These are phyloP conservation scores for Megalonaias nervosa DNA, from an alignment of 1,140 invertebrate genomes.

Conservation along the genomic window DNA sequence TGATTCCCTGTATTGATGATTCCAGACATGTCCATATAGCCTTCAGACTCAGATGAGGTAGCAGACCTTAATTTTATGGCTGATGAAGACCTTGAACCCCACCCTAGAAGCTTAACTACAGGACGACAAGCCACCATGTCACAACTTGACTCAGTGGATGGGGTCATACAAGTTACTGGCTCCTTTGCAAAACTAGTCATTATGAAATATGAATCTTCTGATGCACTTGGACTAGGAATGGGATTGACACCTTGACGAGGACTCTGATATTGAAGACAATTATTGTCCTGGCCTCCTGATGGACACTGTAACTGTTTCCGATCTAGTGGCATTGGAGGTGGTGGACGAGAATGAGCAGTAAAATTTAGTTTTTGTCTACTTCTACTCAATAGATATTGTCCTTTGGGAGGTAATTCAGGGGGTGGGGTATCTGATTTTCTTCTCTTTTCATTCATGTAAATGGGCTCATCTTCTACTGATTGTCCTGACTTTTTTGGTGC, in stretches of 20 bases:
- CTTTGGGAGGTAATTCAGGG: conserved; percentile 64
- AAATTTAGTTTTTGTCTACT: conserved; percentile 11
- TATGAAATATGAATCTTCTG: conserved; percentile 53
- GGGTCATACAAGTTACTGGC: conserved; percentile 31
- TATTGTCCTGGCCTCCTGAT: conserved; percentile 5
- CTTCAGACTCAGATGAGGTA: background rate
- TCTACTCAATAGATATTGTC: conserved; percentile 51
- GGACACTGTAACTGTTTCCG: conserved; percentile 31
- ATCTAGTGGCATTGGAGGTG: conserved; percentile 49
- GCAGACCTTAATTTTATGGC: too few relatives aligned
- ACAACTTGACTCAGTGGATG: conserved; percentile 17
- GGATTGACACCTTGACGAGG: conserved; percentile 5
- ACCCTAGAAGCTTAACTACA: conserved; percentile 20
- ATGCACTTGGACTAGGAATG: conserved; percentile 27
- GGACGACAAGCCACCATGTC: conserved; percentile 14
- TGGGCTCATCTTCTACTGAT: conserved; percentile 33
- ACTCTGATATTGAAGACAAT: conserved; percentile 15
- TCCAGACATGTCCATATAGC: conserved; percentile 59
- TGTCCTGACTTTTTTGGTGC: conserved; percentile 8
- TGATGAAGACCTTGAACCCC: conserved; percentile 11
- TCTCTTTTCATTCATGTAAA: conserved; percentile 54
- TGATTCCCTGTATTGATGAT: background rate
- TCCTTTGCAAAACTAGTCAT: conserved; percentile 56
- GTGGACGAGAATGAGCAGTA: conserved; percentile 15
- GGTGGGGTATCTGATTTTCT: conserved; percentile 45